Evolutionary conservation across 2,113 vertebrate genomes (phyloP).

Genomic region (Charadrius vociferus): DNA sequence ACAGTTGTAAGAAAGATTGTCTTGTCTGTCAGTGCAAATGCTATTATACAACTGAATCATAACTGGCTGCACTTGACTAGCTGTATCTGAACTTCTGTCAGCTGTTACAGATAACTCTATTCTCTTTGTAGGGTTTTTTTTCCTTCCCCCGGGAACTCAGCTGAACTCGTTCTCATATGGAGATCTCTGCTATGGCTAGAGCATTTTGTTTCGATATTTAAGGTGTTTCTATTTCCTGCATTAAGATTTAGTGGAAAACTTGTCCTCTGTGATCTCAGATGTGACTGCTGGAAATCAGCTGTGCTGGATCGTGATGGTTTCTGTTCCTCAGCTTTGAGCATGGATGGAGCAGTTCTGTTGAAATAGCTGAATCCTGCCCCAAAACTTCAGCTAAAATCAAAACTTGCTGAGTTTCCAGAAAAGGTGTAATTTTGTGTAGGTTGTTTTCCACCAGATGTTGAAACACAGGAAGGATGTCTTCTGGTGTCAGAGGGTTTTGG

Average conservation of each 20-base stretch:
- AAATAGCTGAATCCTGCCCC: background rate
- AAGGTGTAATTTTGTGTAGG: background rate
- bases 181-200: background rate
- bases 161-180: background rate
- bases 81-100: slow-evolving; percentile 59
- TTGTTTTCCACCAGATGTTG: background rate
- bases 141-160: background rate
- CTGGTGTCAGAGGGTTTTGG: background rate
- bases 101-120: slow-evolving; percentile 46
- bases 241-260: background rate
- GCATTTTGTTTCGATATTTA: background rate
- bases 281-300: background rate
- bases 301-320: background rate
- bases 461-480: background rate
- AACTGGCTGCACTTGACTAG: slow-evolving; percentile 65
- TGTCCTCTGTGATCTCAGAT: background rate
- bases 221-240: background rate
- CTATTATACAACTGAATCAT: slow-evolving; percentile 56
- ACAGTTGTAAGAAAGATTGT: slow-evolving; percentile 68
- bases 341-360: background rate
- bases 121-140: background rate
- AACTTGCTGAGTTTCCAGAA: background rate
- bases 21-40: slow-evolving; percentile 68
- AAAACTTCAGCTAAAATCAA: background rate
- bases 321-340: background rate